Conservation (phyloP, 2,113 vertebrate genomes). For the Mormyrus lacerda region DNA sequence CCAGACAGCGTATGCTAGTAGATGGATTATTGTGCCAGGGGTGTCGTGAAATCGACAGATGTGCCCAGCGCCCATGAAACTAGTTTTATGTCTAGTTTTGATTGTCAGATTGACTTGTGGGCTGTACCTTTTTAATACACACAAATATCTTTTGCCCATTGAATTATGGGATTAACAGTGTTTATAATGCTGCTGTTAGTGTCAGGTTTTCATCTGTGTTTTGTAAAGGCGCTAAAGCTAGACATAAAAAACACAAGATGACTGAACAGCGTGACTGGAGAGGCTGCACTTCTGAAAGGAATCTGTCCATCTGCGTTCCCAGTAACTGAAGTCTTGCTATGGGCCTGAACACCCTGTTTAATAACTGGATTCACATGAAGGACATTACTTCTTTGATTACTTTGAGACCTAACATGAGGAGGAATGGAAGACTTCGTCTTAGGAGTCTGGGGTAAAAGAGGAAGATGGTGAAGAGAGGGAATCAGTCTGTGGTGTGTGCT, state of each 20-base stretch:
- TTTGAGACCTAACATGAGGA: not conserved
- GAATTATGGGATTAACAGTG: not conserved
- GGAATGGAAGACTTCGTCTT: not conserved
- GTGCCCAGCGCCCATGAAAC: not conserved
- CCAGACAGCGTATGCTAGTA: not conserved
- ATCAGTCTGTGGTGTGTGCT: not conserved
- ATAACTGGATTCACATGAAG: not conserved
- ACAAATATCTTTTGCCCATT: not conserved
- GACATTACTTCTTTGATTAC: not conserved
- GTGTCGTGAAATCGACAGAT: not conserved
- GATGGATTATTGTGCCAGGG: not conserved
- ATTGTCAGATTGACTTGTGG: not conserved
- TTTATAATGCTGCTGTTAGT: not conserved
- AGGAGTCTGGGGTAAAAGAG: not conserved
- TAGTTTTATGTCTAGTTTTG: not conserved
- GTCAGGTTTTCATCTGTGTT: not conserved
- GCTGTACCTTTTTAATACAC: not conserved
- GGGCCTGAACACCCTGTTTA: not conserved
- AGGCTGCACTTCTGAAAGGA: not conserved
- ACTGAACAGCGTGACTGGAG: not conserved
- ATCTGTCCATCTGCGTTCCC: not conserved
- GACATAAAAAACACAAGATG: not conserved
- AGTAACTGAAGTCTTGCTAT: not conserved
- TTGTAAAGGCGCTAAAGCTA: not conserved
- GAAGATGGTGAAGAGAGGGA: not conserved